Conservation (phyloP, 2,797 vertebrate species). For the Diceros bicornis region DNA sequence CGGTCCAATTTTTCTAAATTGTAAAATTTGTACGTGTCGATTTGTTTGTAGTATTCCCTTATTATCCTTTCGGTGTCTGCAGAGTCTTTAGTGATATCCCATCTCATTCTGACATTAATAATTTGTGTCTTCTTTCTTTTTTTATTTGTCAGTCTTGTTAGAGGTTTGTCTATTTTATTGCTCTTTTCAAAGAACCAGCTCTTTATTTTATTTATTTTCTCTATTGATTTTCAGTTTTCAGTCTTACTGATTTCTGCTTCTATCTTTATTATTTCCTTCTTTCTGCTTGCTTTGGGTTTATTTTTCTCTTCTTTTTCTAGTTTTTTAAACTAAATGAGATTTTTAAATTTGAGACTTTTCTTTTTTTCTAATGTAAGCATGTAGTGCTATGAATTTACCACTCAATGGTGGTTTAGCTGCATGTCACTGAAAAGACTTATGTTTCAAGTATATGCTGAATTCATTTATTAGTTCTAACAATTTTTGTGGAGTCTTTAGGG, state of each 20-base stretch:
- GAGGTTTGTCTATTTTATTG: not conserved
- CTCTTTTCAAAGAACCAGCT: not conserved
- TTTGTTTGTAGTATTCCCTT: constrained; percentile 14
- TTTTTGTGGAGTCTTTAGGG: not conserved
- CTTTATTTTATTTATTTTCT: constrained; percentile 6
- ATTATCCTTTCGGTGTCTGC: not conserved
- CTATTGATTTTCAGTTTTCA: constrained; percentile 21
- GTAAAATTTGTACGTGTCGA: not conserved
- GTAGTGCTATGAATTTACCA: not conserved
- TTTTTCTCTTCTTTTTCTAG: not conserved
- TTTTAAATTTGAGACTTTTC: not conserved
- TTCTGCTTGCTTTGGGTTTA: not conserved
- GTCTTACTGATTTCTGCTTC: not conserved
- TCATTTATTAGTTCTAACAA: not conserved
- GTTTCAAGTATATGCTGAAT: not conserved
- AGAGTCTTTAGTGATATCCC: not conserved
- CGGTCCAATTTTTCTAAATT: not conserved
- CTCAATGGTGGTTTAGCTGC: not conserved
- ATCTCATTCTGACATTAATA: not conserved
- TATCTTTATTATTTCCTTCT: not conserved
- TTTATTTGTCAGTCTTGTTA: not conserved
- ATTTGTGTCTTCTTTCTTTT: not conserved
- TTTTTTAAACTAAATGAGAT: not conserved
- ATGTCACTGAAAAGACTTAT: not conserved
- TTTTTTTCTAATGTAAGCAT: not conserved